A percentile compares a stretch with the other conserved stretches of the same genome.
Evolutionary conservation across 2,888 invertebrate species (phyloP).

Genomic region (Caenorhabditis panamensis): DNA sequence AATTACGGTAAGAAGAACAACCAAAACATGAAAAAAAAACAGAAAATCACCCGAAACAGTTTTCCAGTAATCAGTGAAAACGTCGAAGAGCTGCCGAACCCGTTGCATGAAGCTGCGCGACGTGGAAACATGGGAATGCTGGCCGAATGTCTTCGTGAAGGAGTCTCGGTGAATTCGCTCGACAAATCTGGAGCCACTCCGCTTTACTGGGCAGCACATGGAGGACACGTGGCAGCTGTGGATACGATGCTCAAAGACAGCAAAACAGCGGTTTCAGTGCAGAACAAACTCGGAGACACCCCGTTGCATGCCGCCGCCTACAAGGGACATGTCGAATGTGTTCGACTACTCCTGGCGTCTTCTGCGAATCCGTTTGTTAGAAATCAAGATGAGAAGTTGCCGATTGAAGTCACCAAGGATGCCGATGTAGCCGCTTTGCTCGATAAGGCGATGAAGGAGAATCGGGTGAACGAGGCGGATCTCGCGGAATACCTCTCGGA

Average conservation of each 20-base stretch:
- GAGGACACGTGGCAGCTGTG: conserved; percentile 85
- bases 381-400: conserved; percentile 84
- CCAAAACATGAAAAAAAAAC: no score
- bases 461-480: conserved; percentile 65
- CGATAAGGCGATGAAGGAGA: conserved; percentile 62
- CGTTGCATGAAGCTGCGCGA: conserved; percentile 86
- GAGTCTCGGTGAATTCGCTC: conserved; percentile 85
- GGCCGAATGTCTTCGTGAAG: conserved; percentile 85
- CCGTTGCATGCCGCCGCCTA: conserved; percentile 85
- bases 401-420: conserved; percentile 84
- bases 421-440: conserved; percentile 69
- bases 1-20: conserved; percentile 75
- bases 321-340: conserved; percentile 85
- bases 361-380: conserved; percentile 83
- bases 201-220: conserved; percentile 86
- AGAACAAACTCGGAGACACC: conserved; percentile 87
- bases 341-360: conserved; percentile 84
- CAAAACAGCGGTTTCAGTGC: conserved; percentile 82
- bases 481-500: conserved; percentile 69
- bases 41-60: no score
- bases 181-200: conserved; percentile 86
- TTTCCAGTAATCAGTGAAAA: conserved; percentile 74
- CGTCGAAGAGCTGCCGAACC: conserved; percentile 84
- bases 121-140: conserved; percentile 85
- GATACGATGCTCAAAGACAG: conserved; percentile 83